Evolutionary conservation across 2,888 invertebrate genomes (phyloP), one percentile per base, ranked within the genome.

Genomic region (Amblyjoppa proteus): DNA sequence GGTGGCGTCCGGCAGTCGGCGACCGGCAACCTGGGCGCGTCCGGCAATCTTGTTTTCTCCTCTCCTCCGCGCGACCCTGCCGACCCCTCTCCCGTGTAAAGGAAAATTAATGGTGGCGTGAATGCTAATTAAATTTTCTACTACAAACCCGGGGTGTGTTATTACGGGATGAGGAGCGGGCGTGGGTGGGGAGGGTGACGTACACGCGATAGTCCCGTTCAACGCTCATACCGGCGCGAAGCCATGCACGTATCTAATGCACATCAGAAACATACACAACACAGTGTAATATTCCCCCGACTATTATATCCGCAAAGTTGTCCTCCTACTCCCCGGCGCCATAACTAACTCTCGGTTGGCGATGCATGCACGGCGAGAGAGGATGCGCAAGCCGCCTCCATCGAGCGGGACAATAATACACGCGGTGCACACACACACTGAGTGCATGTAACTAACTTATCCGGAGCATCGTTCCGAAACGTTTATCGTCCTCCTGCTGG

Each of bases 91-190:
- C 34, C 34, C 58, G 34, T 78, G 76, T 78, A 75, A 85, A 79
- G 85, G 82, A 76, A 83, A 85, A 85, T 85, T 85, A 85, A 85
- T 80, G 82, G 76, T 76, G 76, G 75, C 82, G 79, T 80, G 76
- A 83, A 83, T 80, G 85, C 83, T 85, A 85, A 85, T 83, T 82
- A 83, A 85, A 85, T 85, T 83, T 45, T 85, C 80, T 79, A 51
- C 82, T 51, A 70, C 45, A 56, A 56, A 51, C 53, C 34, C 56
- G 58, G 61, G 31, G 78, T 69, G 51, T 38, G 77, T 74, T 74
- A 51, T 85, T 82, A 78, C 78, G 70, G 49, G 71, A 68, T 56
- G 84, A 85, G 45, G 45, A 45, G 11, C 3, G 3, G 2, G 3
- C 38, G 13, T 1, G 45, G 45, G 56, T 28, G 58, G 73, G 53